Base-by-base conservation (phyloP, 2,797 vertebrate genomes). In the Tinamus major region DNA sequence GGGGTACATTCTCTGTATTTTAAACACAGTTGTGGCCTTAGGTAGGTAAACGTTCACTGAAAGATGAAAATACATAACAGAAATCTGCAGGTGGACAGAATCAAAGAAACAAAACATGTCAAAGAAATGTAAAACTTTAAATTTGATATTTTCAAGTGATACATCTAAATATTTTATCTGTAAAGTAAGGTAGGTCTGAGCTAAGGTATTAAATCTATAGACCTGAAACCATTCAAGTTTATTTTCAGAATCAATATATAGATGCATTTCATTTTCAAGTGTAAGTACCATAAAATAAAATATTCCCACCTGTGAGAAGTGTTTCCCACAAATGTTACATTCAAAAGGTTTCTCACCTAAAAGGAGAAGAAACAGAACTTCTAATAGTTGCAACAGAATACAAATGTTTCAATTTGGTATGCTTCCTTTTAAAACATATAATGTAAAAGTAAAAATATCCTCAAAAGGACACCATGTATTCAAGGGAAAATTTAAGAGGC, bases 331-430 rank as follows among this genome's bases (percentile, higher is more conserved):
- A 93, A 99, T 97, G 93, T 98, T 99, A 98, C 99, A 99, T 97
- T 99, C 99, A 97, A 99, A 99, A 91, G 99, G 99, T 97, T 99
- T 99, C 97, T 99, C 99, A 96, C 99, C 99, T 99, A 98, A 96
- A 98, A 97, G 63, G 94, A 93, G 76, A 96, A 94, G 87, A 93
- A 96, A 97, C 90, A 96, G 86, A 95, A 92, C 79, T 93, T 96
- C 91, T 91, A 95, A 79, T 56, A 95, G 69, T 82, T 94, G 90
- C 55, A 84, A 55, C 9, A 75, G 75, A 92, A 94, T 27, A 93
- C 18, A 93, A 90, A 70, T 49, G 13, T 33, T 96, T 90, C 59
- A 86, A 91, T 77, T 71, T 61, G 51, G 39, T 75, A 91, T 0
- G 18, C 53, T 95, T 92, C 61, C 78, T 89, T 93, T 79, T 51